phyloP scores from a whole-genome alignment of 2,888 invertebrate species.

The Agrotis segetum region DNA sequence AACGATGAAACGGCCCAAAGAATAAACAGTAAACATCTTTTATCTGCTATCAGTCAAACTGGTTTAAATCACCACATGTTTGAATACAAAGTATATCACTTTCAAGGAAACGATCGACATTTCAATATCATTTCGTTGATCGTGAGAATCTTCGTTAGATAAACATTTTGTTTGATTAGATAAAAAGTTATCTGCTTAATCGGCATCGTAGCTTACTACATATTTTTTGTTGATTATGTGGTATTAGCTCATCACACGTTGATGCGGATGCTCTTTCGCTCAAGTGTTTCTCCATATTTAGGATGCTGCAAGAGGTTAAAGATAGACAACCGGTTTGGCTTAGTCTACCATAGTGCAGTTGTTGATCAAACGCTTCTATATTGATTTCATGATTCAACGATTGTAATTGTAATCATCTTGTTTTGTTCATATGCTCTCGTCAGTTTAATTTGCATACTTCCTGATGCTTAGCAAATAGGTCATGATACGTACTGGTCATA shows the following conservation, averaged over 20 bases:
- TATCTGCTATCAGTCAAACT: slow-evolving; percentile 60
- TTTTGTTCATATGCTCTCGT: slow-evolving; percentile 40
- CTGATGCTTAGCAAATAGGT: slow-evolving; percentile 39
- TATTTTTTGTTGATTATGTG: slow-evolving; percentile 44
- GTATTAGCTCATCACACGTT: slow-evolving; percentile 39
- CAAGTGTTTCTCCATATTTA: slow-evolving; percentile 60
- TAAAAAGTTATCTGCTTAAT: slow-evolving; percentile 60
- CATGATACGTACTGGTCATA: slow-evolving; percentile 49
- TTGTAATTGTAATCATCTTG: slow-evolving; percentile 36
- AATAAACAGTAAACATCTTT: slow-evolving; percentile 41
- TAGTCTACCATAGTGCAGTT: slow-evolving; percentile 55
- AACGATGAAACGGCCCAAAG: slow-evolving; percentile 31
- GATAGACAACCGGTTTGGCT: slow-evolving; percentile 73
- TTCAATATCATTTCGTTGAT: slow-evolving; percentile 65
- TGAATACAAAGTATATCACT: slow-evolving; percentile 52
- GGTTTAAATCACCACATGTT: slow-evolving; percentile 50
- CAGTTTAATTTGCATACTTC: slow-evolving; percentile 46
- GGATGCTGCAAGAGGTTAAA: slow-evolving; percentile 76
- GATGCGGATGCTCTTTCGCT: slow-evolving; percentile 50
- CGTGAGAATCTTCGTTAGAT: slow-evolving; percentile 75
- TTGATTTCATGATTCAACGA: slow-evolving; percentile 63
- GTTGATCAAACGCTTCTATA: slow-evolving; percentile 65
- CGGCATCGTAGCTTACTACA: slow-evolving; percentile 32
- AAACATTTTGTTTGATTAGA: slow-evolving; percentile 72
- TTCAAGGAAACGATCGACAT: slow-evolving; percentile 60